Base-by-base conservation (phyloP, 2,113 vertebrate species). In the Colinus virginianus region DNA sequence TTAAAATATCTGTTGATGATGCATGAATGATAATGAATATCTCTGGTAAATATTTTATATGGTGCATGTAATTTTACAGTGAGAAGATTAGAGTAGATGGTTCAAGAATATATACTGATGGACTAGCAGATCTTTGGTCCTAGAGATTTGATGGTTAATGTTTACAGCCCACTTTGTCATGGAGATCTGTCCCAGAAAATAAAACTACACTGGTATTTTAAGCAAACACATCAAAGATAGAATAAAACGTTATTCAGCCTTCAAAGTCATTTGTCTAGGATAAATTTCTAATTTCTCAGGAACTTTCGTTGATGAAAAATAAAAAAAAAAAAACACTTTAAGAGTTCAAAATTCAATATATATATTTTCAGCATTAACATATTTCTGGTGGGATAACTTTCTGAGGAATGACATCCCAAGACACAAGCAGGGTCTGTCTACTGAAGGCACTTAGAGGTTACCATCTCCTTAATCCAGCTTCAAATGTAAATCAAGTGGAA, bases 21-120 rank as follows among this genome's bases (percentile, higher is more conserved):
- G 13, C 40, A 40, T 40, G 40, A 40, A 40, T 40, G 40, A 40
- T 5, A 40, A 40, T 40, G 40, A 40, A 40, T 40, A 40, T 84
- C 61, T 86, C 62, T 86, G 62, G 53, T 78, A 90, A 91, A 84
- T 87, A 91, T 84, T 93, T 94, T 75, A 75, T 66, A 76, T 30
- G 55, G 30, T n/a, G 7, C 45, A 58, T 28, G 21, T 90, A 87
- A 95, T 84, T 78, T 81, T 58, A 90, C 92, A 94, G 72, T 64
- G 46, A 81, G 74, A 84, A 84, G 69, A 92, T 89, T 42, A 66
- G 58, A 93, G 58, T 69, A 75, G 70, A 84, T 94, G 85, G 76
- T 86, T 93, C 18, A 36, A 84, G 61, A 88, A 69, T 72, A 69
- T 76, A 92, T 74, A 36, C 36, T 66, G 67, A 84, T 66, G 28